phyloP scores from a whole-genome alignment of 2,113 vertebrate genomes.

The Cacatua alba region DNA sequence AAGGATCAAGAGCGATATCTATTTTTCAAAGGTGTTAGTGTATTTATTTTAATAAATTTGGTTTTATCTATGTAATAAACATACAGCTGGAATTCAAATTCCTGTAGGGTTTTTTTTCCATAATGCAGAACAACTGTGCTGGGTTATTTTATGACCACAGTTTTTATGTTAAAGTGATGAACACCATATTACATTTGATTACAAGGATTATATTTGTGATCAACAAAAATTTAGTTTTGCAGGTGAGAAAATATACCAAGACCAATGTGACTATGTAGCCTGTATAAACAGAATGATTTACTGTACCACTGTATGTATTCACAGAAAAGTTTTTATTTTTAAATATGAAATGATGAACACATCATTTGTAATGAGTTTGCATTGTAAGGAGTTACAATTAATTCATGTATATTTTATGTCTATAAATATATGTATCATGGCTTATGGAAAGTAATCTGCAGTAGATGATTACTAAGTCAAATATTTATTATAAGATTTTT shows the following conservation, averaged over 20 bases:
- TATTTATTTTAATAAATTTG: not conserved
- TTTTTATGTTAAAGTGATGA: not conserved
- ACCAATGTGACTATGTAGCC: not conserved
- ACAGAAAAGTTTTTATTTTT: not conserved
- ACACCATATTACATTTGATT: not conserved
- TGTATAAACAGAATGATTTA: not conserved
- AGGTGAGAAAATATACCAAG: not conserved
- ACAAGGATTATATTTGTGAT: not conserved
- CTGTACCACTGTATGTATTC: not conserved
- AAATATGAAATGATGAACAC: not conserved
- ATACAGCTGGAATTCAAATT: not conserved
- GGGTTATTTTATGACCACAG: not conserved
- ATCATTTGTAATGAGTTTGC: not conserved
- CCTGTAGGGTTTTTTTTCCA: fast-evolving
- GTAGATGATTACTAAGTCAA: not conserved
- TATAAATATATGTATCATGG: not conserved
- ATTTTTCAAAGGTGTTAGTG: not conserved
- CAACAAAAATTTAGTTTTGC: not conserved
- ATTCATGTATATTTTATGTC: not conserved
- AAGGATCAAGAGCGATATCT: not conserved
- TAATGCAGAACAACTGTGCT: not conserved
- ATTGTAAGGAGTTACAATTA: not conserved
- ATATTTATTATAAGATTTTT: not conserved
- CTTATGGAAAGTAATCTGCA: not conserved
- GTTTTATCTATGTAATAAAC: not conserved